Evolutionary conservation across 2,113 vertebrate species (phyloP).

Genomic region (Heliornis fulica): DNA sequence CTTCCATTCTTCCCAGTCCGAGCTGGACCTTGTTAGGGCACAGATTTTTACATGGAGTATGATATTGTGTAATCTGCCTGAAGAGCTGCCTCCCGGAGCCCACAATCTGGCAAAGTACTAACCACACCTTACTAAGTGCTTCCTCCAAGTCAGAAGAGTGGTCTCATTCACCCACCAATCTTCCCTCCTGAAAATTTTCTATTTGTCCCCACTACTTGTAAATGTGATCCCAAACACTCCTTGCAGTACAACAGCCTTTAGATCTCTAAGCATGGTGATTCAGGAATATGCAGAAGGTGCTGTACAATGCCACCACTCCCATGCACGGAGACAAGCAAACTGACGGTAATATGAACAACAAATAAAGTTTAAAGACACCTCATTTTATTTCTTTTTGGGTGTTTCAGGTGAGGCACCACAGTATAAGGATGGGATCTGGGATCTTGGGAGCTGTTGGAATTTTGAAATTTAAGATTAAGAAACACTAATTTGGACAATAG

Average conservation of each 20-base stretch:
- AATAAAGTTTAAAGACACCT: background rate
- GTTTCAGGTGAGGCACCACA: background rate
- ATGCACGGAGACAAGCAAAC: background rate
- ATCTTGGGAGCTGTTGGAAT: background rate
- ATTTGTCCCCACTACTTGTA: background rate
- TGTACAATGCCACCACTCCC: rapidly evolving
- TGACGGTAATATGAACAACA: background rate
- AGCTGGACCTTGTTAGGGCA: background rate
- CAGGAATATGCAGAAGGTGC: background rate
- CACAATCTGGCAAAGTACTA: background rate
- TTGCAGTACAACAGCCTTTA: background rate
- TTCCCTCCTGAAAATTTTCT: background rate
- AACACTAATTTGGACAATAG: background rate
- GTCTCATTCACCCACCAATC: background rate
- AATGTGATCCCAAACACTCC: background rate
- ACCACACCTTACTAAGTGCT: background rate
- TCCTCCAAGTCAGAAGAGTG: background rate
- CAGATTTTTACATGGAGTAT: background rate
- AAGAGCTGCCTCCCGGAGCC: background rate
- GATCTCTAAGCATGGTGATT: background rate
- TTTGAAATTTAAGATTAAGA: background rate
- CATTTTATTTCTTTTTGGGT: background rate
- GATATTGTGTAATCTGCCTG: background rate
- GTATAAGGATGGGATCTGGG: background rate
- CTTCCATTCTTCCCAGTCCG: background rate